These are phyloP conservation scores for Gallinago paraguaiae DNA, from an alignment of 2,113 vertebrate species.

Conservation along the genomic window DNA sequence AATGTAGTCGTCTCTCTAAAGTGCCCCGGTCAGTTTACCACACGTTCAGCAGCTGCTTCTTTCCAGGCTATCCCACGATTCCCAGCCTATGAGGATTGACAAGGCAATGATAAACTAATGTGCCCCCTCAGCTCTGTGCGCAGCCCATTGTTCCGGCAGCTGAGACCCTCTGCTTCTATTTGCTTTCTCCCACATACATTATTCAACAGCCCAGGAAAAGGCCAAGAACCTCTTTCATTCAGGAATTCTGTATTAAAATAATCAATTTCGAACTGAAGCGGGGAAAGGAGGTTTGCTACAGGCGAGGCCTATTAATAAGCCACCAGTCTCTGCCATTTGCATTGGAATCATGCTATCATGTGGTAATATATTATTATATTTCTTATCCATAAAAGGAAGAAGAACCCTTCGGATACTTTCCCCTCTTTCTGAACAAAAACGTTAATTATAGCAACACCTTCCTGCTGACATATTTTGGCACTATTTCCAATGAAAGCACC, in stretches of 20 bases:
- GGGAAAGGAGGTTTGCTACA: constrained; percentile 79
- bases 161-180: constrained; percentile 98
- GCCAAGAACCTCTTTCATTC: constrained; percentile 95
- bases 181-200: constrained; percentile 99
- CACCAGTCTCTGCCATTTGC: constrained; percentile 79
- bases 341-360: constrained; percentile 73
- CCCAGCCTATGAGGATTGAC: constrained; percentile 98
- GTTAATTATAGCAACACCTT: background rate
- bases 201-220: constrained; percentile 99
- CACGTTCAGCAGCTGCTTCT: constrained; percentile 96
- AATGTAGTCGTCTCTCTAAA: constrained; percentile 80
- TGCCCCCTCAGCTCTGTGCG: constrained; percentile 94
- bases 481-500: background rate
- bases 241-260: constrained; percentile 99
- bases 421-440: constrained; percentile 27
- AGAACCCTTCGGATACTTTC: background rate
- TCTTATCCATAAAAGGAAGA: constrained; percentile 52
- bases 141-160: constrained; percentile 93
- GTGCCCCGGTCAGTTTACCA: constrained; percentile 82
- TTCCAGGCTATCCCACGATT: constrained; percentile 92
- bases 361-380: constrained; percentile 75
- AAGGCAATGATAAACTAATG: constrained; percentile 99
- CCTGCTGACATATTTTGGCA: background rate
- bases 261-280: constrained; percentile 93
- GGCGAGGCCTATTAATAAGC: constrained; percentile 77